These are phyloP conservation scores for Montipora capricornis DNA, from an alignment of 64 coral and sea anemone genomes.

Conservation along the genomic window DNA sequence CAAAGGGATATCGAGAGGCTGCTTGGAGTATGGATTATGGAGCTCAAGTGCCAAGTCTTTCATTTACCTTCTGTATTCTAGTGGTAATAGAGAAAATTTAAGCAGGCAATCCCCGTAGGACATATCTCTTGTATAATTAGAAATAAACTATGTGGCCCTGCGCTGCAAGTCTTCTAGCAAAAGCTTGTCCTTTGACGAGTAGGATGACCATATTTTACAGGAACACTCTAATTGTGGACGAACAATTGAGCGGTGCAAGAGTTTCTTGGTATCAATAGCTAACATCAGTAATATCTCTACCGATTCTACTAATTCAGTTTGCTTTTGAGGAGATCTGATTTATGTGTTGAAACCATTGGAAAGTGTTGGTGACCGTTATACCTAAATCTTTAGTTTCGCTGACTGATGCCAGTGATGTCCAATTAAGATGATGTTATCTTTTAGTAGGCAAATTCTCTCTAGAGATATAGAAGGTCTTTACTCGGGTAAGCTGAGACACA, in stretches of 20 bases:
- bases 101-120: conserved; percentile 58
- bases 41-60: conserved; percentile 31
- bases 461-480: conserved; percentile 66
- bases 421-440: conserved; percentile 59
- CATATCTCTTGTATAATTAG: conserved; percentile 10
- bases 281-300: conserved; percentile 45
- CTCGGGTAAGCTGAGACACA: conserved; percentile 57
- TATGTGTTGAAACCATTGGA: conserved; percentile 59
- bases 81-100: conserved; percentile 47
- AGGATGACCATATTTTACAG: conserved; percentile 63
- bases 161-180: conserved; percentile 63
- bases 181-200: conserved; percentile 50
- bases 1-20: too few species aligned
- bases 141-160: conserved; percentile 63
- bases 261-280: conserved; percentile 25
- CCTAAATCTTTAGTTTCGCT: too few species aligned
- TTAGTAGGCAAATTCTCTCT: conserved; percentile 48
- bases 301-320: conserved; percentile 47
- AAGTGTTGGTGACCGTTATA: background rate
- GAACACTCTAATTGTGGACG: conserved; percentile 76
- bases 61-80: conserved; percentile 40
- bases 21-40: too few species aligned
- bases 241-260: conserved; percentile 65
- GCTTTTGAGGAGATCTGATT: conserved; percentile 58
- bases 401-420: conserved; percentile 48